phyloP scores from a whole-genome alignment of 1,140 invertebrate species.

The Diuraphis noxia region DNA sequence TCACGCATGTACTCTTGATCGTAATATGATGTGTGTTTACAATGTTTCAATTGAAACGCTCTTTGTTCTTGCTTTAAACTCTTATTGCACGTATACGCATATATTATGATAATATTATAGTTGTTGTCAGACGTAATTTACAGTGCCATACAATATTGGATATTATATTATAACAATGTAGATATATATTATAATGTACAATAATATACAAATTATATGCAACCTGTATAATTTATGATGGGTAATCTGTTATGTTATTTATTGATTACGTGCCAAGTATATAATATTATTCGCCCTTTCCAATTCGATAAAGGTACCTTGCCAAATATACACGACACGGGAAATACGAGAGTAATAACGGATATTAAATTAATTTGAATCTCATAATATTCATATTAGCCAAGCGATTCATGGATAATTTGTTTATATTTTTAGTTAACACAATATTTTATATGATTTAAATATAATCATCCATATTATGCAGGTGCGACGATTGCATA shows the following conservation, averaged over 20 bases:
- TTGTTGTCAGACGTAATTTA: background rate
- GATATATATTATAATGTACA: too few relatives aligned
- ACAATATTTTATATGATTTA: background rate
- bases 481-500: background rate
- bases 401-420: background rate
- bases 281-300: background rate
- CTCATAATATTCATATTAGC: background rate
- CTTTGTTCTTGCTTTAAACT: background rate
- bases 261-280: conserved; percentile 1
- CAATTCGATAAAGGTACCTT: background rate
- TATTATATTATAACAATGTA: background rate
- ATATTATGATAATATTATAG: too few relatives aligned
- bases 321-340: background rate
- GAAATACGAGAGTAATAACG: background rate
- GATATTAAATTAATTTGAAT: background rate
- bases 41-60: background rate
- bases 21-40: background rate
- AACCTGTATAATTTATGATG: background rate
- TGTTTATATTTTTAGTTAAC: background rate
- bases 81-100: background rate
- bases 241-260: background rate
- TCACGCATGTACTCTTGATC: too few relatives aligned
- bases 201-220: background rate
- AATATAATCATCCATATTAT: background rate
- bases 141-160: background rate